Evolutionary conservation across 2,888 invertebrate species (phyloP), one percentile per base, ranked within the genome.

Genomic region (Neoscelio sp.): DNA sequence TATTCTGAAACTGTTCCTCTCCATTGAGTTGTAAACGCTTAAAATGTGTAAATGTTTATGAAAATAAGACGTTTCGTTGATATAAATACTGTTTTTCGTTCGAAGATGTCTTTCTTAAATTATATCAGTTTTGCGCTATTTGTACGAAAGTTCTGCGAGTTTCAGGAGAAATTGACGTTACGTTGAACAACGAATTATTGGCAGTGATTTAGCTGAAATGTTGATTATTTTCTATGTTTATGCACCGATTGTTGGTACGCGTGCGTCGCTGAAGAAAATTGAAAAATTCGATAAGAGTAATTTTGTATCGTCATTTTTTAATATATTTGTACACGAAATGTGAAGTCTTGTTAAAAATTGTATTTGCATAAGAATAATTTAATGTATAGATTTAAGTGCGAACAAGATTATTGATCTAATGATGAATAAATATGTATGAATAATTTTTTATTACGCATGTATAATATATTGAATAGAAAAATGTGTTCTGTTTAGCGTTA

Each of bases 21-120:
- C 8, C 23, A 60, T 71, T 56, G 2, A 50, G n/a, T n/a, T n/a
- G n/a, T n/a, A n/a, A 48, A 52, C 60, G 44, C 60, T 64, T 73
- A 54, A 23, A 56, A 4, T 52, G 28, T 35, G 7, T 35, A 38
- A 35, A 42, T 17, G 7, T n/a, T 35, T 30, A 44, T 42, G 18
- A 20, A 35, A 56, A 35, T 12, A 54, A 54, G n/a, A n/a, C n/a
- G n/a, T n/a, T n/a, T n/a, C n/a, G n/a, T n/a, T n/a, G n/a, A n/a
- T n/a, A n/a, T n/a, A n/a, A n/a, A n/a, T n/a, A n/a, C n/a, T n/a
- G n/a, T n/a, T n/a, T n/a, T n/a, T n/a, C n/a, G n/a, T n/a, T n/a
- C n/a, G n/a, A n/a, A n/a, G n/a, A n/a, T n/a, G n/a, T n/a, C n/a
- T n/a, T n/a, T n/a, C n/a, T n/a, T n/a, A n/a, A n/a, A n/a, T n/a